Evolutionary conservation across 2,113 vertebrate genomes (phyloP).

Genomic region (Loxodonta africana): DNA sequence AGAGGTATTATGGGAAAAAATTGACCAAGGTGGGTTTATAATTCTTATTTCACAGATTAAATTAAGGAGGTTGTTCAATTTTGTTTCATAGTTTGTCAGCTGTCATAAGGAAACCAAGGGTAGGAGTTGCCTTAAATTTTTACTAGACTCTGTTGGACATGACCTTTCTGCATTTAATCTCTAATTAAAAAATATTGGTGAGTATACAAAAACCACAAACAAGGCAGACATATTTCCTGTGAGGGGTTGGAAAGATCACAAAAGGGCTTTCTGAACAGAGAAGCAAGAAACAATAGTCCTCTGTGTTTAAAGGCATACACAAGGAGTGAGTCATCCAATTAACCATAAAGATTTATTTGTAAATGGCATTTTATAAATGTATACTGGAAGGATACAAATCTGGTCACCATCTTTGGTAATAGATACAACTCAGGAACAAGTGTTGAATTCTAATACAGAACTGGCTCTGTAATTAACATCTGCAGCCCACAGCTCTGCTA

Average conservation of each 20-base stretch:
- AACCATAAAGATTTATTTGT: slow-evolving; percentile 71
- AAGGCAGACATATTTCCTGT: not conserved
- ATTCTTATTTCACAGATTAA: not conserved
- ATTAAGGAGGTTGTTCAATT: not conserved
- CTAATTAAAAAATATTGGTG: not conserved
- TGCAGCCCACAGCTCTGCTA: not conserved
- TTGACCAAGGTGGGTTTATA: not conserved
- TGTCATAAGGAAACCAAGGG: not conserved
- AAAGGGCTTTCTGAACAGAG: not conserved
- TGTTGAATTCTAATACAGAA: slow-evolving; percentile 50
- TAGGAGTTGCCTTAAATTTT: not conserved
- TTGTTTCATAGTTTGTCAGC: not conserved
- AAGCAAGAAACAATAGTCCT: slow-evolving; percentile 2
- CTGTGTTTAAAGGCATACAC: slow-evolving; percentile 35
- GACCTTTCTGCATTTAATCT: not conserved
- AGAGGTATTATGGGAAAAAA: not conserved
- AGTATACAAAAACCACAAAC: not conserved
- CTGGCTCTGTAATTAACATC: slow-evolving; percentile 33
- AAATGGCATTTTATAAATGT: slow-evolving; percentile 75
- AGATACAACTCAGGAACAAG: not conserved
- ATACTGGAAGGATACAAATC: slow-evolving; percentile 68
- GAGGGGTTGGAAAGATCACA: slow-evolving; percentile 43
- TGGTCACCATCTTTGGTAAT: slow-evolving; percentile 67
- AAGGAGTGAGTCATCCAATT: slow-evolving; percentile 65
- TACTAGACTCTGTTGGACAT: not conserved